These are phyloP conservation scores for Cherax quadricarinatus DNA, from an alignment of 1,140 invertebrate species.

Conservation along the genomic window DNA sequence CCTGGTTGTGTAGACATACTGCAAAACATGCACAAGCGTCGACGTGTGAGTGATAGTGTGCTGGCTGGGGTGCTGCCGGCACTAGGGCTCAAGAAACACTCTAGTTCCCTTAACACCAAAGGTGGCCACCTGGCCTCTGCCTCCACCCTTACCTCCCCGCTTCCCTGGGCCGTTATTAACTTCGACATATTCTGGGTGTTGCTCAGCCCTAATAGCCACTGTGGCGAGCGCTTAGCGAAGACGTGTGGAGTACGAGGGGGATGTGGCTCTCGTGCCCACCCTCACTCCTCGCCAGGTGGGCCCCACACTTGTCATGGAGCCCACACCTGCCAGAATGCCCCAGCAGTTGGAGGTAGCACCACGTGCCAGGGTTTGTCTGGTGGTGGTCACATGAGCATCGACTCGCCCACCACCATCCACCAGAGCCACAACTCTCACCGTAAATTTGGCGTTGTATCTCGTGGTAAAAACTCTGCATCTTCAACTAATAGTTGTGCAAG, in stretches of 20 bases:
- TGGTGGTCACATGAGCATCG: neutral
- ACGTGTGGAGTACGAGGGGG: neutral
- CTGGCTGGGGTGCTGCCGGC: conserved; percentile 46
- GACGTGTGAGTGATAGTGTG: conserved; percentile 63
- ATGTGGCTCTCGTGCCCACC: neutral
- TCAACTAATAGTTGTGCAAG: neutral
- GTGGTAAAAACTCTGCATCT: neutral
- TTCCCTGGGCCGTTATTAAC: conserved; percentile 69
- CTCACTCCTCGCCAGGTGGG: neutral
- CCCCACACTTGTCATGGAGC: neutral
- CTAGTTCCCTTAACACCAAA: neutral
- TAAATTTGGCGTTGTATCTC: neutral
- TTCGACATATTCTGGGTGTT: conserved; percentile 69
- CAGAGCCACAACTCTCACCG: neutral
- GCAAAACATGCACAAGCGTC: conserved; percentile 46
- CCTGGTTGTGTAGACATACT: neutral
- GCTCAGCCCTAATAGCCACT: conserved; percentile 50
- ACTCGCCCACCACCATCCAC: neutral
- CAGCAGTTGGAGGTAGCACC: neutral
- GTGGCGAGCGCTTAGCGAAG: conserved; percentile 16
- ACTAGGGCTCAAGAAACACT: conserved; percentile 30
- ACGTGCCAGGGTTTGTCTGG: neutral
- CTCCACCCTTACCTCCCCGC: conserved; percentile 52
- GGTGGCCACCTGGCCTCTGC: conserved; percentile 44
- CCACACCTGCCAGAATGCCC: neutral